phyloP scores from a whole-genome alignment of 2,888 invertebrate genomes.

The Phaedon cochleariae region DNA sequence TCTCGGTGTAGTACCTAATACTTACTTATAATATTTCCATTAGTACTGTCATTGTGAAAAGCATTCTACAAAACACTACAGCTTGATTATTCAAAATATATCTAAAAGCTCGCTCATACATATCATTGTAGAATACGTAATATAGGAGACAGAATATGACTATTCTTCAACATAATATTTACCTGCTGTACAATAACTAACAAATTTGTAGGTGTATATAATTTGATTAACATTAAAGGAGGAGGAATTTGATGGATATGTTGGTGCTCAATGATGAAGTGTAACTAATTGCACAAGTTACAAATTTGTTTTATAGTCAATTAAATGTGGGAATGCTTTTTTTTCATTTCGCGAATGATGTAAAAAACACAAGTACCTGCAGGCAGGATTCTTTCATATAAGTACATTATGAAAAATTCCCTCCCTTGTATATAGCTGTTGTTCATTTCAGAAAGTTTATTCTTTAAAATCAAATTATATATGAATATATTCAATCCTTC shows the following conservation, averaged over 20 bases:
- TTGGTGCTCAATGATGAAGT: conserved; percentile 59
- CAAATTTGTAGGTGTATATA: conserved; percentile 34
- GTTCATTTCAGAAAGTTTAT: conserved; percentile 59
- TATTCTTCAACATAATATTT: conserved; percentile 43
- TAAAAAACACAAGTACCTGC: conserved; percentile 53
- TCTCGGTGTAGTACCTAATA: no score
- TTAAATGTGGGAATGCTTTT: conserved; percentile 47
- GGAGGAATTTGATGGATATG: conserved; percentile 43
- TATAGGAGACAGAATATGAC: conserved; percentile 34
- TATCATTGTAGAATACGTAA: conserved; percentile 57
- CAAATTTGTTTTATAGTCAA: conserved; percentile 48
- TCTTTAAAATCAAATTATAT: conserved; percentile 51
- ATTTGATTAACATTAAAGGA: conserved; percentile 27
- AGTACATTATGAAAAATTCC: conserved; percentile 51
- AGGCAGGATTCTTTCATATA: conserved; percentile 53
- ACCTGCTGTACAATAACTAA: conserved; percentile 53
- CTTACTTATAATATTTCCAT: neutral
- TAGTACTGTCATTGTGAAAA: conserved; percentile 28
- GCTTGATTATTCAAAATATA: conserved; percentile 34
- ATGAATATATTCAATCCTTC: conserved; percentile 41
- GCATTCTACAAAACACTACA: conserved; percentile 22
- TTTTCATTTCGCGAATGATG: conserved; percentile 34
- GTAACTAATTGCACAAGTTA: conserved; percentile 49
- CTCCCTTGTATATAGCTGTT: conserved; percentile 60
- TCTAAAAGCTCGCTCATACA: conserved; percentile 61